These are phyloP conservation scores for Drosophila prostipennis DNA, from an alignment of 2,888 invertebrate genomes.

Conservation along the genomic window DNA sequence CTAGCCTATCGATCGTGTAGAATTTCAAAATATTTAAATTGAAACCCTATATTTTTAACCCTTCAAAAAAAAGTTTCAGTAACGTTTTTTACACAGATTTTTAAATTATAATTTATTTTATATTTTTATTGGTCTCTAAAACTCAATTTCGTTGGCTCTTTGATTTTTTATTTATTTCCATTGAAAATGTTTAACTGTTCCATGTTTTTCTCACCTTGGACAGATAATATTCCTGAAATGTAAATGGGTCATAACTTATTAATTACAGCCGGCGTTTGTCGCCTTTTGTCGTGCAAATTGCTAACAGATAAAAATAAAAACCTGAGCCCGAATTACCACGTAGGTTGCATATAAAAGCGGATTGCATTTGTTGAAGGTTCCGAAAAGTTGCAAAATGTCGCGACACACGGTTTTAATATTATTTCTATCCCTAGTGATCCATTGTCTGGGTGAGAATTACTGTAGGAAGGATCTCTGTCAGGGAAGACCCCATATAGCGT, in stretches of 20 bases:
- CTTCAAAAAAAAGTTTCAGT: too few relatives aligned
- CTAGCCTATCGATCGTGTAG: neutral
- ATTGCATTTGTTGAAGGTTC: neutral
- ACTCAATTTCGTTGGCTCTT: too few relatives aligned
- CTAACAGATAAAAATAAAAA: neutral
- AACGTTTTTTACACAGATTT: too few relatives aligned
- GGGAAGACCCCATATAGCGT: neutral
- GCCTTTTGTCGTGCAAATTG: slow-evolving; percentile 3
- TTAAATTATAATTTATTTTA: too few relatives aligned
- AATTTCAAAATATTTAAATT: too few relatives aligned
- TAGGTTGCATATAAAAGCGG: neutral
- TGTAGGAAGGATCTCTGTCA: neutral
- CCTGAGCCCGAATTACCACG: neutral
- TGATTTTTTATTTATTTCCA: neutral
- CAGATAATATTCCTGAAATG: neutral
- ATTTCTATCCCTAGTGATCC: neutral
- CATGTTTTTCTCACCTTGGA: neutral
- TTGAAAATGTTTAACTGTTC: neutral
- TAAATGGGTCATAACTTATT: neutral
- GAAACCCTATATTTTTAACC: too few relatives aligned
- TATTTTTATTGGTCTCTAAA: too few relatives aligned
- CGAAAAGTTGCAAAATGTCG: neutral
- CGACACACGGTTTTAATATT: neutral
- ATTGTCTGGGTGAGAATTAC: neutral
- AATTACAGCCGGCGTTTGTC: neutral